These are phyloP conservation scores for Coelinius sp. DNA, from an alignment of 2,888 invertebrate genomes.

Conservation along the genomic window DNA sequence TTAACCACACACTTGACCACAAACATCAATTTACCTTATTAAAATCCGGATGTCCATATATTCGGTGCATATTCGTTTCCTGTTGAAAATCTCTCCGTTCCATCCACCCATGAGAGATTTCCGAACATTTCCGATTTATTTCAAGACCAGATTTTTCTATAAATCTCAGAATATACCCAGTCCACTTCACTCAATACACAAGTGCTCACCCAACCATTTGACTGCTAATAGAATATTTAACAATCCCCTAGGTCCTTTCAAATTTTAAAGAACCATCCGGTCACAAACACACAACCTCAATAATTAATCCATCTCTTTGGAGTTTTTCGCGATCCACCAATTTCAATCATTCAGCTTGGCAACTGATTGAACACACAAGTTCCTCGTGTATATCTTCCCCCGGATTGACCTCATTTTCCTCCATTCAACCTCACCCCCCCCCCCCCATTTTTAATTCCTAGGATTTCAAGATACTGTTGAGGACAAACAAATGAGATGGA, in stretches of 20 bases:
- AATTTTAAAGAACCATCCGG: background rate
- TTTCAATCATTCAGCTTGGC: background rate
- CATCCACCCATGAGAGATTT: background rate
- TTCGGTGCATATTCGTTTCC: too few relatives aligned
- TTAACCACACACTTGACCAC: too few relatives aligned
- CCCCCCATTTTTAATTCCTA: background rate
- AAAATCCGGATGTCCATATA: too few relatives aligned
- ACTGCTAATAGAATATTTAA: background rate
- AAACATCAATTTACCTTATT: too few relatives aligned
- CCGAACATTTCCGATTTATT: background rate
- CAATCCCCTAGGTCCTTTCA: background rate
- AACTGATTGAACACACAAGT: background rate
- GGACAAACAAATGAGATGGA: constrained; percentile 1
- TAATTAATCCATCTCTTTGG: background rate
- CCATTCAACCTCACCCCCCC: background rate
- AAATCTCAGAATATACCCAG: background rate
- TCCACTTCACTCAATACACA: background rate
- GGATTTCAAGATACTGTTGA: background rate
- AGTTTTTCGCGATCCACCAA: background rate
- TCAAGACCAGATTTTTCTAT: background rate
- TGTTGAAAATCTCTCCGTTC: too few relatives aligned
- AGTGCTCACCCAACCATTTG: background rate
- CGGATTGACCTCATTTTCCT: background rate
- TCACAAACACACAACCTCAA: background rate
- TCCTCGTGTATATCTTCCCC: background rate